Base-by-base conservation (phyloP, 2,888 invertebrate genomes). In the Melangyna quadrimaculata region DNA sequence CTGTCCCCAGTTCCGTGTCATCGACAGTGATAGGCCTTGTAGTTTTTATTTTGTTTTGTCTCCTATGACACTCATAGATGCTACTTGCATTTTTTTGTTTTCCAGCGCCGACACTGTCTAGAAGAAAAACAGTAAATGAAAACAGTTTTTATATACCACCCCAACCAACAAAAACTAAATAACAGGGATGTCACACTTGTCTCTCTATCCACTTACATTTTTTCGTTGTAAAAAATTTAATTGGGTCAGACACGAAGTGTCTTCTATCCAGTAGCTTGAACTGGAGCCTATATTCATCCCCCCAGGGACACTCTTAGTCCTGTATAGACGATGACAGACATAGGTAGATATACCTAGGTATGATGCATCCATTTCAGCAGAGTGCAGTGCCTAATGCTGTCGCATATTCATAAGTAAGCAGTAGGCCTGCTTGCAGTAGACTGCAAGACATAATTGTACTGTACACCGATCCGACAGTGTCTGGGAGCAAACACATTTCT, bases 401-500 rank as follows among this genome's bases (percentile, higher is more conserved):
- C 55, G 53, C 73, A 63, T 78, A 78, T 82, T 83, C 78, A 78
- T 75, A 84, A 84, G 79, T 83, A 48, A 84, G 79, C 70, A 59
- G 70, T 12, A 63, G 61, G 19, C 27, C 27, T 59, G 24, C 78
- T 70, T 63, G 74, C 79, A 74, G 83, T 74, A 77, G 84, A 79
- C 74, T 72, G 61, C 72, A 71, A 80, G 84, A 86, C 84, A 80
- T 80, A 80, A 86, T 86, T 86, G 84, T 80, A 72, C 80, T 86
- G 84, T 80, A 72, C 80, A 77, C 75, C 75, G 80, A 86, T 86
- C 84, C 84, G 80, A 77, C 80, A 69, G 69, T 86, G 84, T 80
- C 84, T 84, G 84, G 79, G 29, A 55, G 71, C 79, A 79, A 79
- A 84, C 51, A 83, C 70, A 74, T 32, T 53, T 61, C 22, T 79